Evolutionary conservation across 2,888 invertebrate species (phyloP).

Genomic region (Eudemis profundana): DNA sequence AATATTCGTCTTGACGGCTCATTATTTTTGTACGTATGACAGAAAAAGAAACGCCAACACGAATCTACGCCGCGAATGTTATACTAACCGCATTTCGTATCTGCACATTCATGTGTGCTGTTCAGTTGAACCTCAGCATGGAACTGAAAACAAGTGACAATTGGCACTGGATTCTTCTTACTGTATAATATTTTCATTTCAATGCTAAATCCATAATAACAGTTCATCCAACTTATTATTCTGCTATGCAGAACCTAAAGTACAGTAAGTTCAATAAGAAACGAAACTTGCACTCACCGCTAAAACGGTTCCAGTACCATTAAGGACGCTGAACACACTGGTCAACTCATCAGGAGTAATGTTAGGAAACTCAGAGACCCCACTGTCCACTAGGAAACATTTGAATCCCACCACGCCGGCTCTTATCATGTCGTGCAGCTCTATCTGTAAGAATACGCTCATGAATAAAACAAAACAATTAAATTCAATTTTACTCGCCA

Average conservation of each 20-base stretch:
- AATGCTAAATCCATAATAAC: no score
- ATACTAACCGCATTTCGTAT: slow-evolving; percentile 30
- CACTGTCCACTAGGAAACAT: slow-evolving; percentile 88
- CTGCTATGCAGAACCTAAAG: no score
- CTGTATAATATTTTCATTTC: no score
- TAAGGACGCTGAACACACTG: slow-evolving; percentile 81
- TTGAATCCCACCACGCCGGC: slow-evolving; percentile 90
- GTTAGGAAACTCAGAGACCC: slow-evolving; percentile 87
- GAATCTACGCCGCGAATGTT: no score
- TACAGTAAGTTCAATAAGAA: background rate
- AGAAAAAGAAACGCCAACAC: no score
- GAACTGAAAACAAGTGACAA: slow-evolving; percentile 78
- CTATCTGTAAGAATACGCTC: slow-evolving; percentile 63
- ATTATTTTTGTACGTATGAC: no score
- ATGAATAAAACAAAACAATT: background rate
- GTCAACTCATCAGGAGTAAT: slow-evolving; percentile 84
- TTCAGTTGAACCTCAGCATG: slow-evolving; percentile 86
- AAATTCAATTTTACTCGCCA: background rate
- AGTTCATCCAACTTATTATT: no score
- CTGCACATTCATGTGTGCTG: slow-evolving; percentile 46
- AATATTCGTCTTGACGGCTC: no score
- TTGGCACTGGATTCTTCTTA: no score
- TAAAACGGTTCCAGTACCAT: slow-evolving; percentile 85
- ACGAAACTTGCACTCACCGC: slow-evolving; percentile 80
- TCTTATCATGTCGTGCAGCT: slow-evolving; percentile 81